Conservation (phyloP, 2,797 vertebrate species). For the Manis pentadactyla region DNA sequence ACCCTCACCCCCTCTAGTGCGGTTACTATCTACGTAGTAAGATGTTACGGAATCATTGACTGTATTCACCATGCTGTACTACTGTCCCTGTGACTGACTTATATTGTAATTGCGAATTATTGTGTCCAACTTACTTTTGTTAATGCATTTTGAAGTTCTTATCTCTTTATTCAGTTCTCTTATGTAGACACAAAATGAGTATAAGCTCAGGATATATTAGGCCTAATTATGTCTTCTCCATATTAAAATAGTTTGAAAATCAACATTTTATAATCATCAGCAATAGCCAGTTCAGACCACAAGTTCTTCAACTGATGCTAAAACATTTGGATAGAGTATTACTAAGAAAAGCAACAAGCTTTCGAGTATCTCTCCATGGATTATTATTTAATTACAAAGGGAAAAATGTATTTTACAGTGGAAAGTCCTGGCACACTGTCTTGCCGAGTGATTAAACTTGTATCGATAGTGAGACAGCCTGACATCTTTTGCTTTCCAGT, state of each 20-base stretch:
- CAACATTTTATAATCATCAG: background rate
- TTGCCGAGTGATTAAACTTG: background rate
- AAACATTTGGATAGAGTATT: background rate
- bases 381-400: background rate
- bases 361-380: background rate
- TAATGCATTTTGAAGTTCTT: conserved; percentile 17
- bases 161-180: background rate
- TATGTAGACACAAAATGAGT: background rate
- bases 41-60: too few species aligned
- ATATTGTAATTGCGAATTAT: background rate
- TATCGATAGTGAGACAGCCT: background rate
- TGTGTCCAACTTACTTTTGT: background rate
- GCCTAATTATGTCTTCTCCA: conserved; percentile 1
- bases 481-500: background rate
- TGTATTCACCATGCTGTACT: too few species aligned
- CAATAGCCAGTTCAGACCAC: background rate
- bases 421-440: background rate
- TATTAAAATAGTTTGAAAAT: conserved; percentile 41
- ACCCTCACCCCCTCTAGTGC: too few species aligned
- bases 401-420: background rate
- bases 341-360: background rate
- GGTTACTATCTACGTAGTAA: too few species aligned
- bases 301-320: background rate
- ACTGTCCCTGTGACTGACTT: too few species aligned
- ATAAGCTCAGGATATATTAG: background rate